Base-by-base conservation (phyloP, 2,113 vertebrate species). In the Silurus meridionalis region DNA sequence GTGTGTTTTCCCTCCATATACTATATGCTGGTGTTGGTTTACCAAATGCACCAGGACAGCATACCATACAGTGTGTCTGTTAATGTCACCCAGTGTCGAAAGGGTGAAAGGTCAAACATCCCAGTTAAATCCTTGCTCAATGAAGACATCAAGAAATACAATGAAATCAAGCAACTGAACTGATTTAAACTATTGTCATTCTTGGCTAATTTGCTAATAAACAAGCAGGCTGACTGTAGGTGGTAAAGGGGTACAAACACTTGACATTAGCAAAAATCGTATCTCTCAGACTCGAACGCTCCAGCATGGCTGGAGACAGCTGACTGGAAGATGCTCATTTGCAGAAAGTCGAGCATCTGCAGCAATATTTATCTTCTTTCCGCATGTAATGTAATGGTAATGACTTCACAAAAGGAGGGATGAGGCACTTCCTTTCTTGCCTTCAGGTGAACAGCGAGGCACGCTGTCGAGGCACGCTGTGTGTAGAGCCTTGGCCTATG, bases 351-450 rank as follows among this genome's bases (percentile, higher is more conserved):
- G 96, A 95, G 96, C 97, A 96, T 93, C 94, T 95, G 94, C 94
- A 97, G 96, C 96, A 96, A 95, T 96, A 96, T 96, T 96, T 96
- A 97, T 97, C 95, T 97, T 96, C 96, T 96, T 97, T 94, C 94
- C 95, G 94, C 95, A 95, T 93, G 95, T 84, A 94, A 37, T 37
- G 37, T 37, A 37, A 37, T 95, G 95, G 96, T 97, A 96, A 95
- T 95, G 96, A 94, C 95, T 96, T 96, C 95, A 94, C 94, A 95
- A 80, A 95, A 37, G 95, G 96, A 97, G 97, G 95, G 94, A 96
- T 96, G 95, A 95, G 94, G 95, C 94, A 92, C 89, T 95, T 94
- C 92, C 95, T 94, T 91, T 93, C 94, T 94, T 94, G 97, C 97
- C 96, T 96, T 93, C 96, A 96, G 97, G 96, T 96, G 95, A 91